Evolutionary conservation across 2,888 invertebrate species (phyloP), one percentile per base, ranked within the genome.

Genomic region (Barypeithes pellucidus): DNA sequence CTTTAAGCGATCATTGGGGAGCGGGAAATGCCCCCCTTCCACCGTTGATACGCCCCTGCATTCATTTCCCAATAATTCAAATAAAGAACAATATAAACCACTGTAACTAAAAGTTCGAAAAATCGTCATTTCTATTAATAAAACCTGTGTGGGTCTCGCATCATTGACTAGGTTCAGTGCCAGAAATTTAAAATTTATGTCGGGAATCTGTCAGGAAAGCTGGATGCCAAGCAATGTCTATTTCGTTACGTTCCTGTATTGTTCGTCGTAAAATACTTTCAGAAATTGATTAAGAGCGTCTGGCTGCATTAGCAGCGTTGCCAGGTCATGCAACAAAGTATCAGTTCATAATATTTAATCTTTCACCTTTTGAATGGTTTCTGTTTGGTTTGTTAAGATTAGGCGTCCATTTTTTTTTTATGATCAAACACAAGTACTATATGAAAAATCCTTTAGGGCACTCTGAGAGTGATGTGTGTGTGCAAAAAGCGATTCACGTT

Each of bases 81-180:
- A 43, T 8, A 5, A 4, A 16, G 16, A 4, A 43, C 14, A n/a
- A 43, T 5, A 43, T n/a, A 16, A 43, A 16, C 14, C 43, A 43
- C 16, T 16, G 12, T 5, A 41, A 41, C 41, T 9, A 41, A 41
- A 20, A 60, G 18, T 36, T 59, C 36, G n/a, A 39, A 60, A 22
- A 41, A 60, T 60, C 60, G 41, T 43, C 20, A 20, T n/a, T 39
- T 60, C 60, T 60, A 60, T 22, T 43, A 41, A 41, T 60, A 60
- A 60, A 36, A 41, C 18, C 5, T 2, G 33, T 33, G 43, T 41
- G 22, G 39, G 60, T 8, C 9, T 7, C 41, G 39, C 54, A 66
- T 66, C 66, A 52, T 39, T 66, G 66, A 52, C 66, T 50, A 54
- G 39, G 20, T 54, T 36, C 66, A 22, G 52, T 54, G 66, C 66